phyloP scores from a whole-genome alignment of 2,113 vertebrate genomes.

The Empidonax traillii region DNA sequence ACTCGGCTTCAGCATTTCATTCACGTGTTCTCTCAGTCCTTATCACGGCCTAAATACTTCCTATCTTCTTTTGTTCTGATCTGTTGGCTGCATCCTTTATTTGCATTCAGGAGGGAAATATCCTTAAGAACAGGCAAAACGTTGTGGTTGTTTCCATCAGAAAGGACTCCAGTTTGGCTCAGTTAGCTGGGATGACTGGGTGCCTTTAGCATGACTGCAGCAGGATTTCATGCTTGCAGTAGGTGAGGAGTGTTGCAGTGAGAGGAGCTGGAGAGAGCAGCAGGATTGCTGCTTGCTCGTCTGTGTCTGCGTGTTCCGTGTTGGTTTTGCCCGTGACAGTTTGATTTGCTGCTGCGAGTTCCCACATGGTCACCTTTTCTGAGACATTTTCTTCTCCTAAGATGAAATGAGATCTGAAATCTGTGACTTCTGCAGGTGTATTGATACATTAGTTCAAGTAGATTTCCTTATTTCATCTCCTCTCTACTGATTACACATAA shows the following conservation, averaged over 20 bases:
- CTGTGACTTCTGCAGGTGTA: background rate
- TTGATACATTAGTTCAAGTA: background rate
- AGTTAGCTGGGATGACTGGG: background rate
- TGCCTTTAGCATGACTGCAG: background rate
- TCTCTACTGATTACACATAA: background rate
- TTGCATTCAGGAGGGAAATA: background rate
- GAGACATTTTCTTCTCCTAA: background rate
- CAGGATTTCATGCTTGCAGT: background rate
- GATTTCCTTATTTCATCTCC: background rate
- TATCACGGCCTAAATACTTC: background rate
- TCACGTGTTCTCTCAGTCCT: background rate
- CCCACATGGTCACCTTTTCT: accelerated
- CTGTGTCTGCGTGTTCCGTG: background rate
- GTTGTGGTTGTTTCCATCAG: background rate
- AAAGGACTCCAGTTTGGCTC: background rate
- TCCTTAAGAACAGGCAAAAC: background rate
- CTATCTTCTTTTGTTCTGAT: background rate
- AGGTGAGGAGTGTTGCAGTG: background rate
- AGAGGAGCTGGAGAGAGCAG: background rate
- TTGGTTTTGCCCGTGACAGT: background rate
- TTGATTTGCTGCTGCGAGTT: background rate
- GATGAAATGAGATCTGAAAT: background rate
- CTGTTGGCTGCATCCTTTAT: background rate
- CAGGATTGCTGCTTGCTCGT: background rate
- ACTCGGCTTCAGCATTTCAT: background rate